Base-by-base conservation (phyloP, 2,888 invertebrate species). In the Steinernema hermaphroditum region DNA sequence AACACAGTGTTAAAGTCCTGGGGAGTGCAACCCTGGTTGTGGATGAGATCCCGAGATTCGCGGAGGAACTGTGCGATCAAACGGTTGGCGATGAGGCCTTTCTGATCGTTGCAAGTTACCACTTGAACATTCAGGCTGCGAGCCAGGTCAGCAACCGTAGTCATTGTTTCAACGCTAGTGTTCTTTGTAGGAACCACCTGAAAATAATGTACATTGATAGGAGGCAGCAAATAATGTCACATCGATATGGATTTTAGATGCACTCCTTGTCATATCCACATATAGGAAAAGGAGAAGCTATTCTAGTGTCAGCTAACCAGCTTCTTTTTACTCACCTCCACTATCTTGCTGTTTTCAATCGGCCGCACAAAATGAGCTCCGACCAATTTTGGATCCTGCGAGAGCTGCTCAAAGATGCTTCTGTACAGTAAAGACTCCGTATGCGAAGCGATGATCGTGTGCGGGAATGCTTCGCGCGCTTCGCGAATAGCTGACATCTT, bases 1-100 rank as follows among this genome's bases (percentile, higher is more conserved):
- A 62, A 62, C 8, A 62, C 29, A 1, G 62, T 27, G 62, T 62
- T 27, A 19, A 62, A 62, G 62, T 32, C 62, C n/a, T 62, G 62
- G 14, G 62, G 32, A 19, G 62, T 27, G 32, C 62, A 62, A 4
- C 62, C 62, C 16, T 62, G 62, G 29, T 24, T 62, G 19, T 62
- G 27, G 32, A 62, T 62, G 16, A 62, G 62, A 62, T 62, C 62
- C 29, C 32, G 62, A 1, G 62, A 62, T 29, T 62, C 62, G 32
- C 62, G 62, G 29, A 62, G 62, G 14, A 62, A 62, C 19, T 62
- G 62, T 27, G 62, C 62, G 29, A 62, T 62, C 27, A 62, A 32
- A 62, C 62, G 62, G 34, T 62, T 62, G 62, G 62, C 62, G 34
- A 62, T 62, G 62, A 62, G 62, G 14, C 62, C 62, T 19, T 62